These are phyloP conservation scores for Bombus cullumanus DNA, from an alignment of 1,140 invertebrate genomes.

Conservation along the genomic window DNA sequence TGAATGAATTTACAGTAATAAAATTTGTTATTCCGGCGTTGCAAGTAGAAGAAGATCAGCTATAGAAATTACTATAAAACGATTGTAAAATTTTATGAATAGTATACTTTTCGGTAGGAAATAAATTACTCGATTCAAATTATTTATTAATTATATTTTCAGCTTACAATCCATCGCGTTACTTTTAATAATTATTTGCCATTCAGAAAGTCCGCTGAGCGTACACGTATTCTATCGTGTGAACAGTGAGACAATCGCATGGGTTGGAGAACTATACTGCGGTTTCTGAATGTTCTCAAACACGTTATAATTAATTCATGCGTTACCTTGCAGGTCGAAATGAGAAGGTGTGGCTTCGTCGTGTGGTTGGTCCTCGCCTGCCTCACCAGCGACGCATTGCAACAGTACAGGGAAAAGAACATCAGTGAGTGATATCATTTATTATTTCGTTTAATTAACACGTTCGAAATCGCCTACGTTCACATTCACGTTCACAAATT, in stretches of 20 bases:
- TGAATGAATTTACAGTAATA: no score
- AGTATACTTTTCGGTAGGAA: neutral
- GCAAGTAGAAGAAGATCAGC: neutral
- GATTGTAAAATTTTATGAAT: neutral
- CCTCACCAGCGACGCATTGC: constrained; percentile 52
- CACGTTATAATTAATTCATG: neutral
- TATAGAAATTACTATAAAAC: neutral
- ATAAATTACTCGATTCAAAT: neutral
- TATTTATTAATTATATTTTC: neutral
- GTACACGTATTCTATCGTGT: neutral
- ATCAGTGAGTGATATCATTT: constrained; percentile 67
- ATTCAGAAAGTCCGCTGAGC: neutral
- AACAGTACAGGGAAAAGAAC: constrained; percentile 73
- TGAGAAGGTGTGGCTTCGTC: constrained; percentile 60
- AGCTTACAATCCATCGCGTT: no score
- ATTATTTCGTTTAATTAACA: neutral
- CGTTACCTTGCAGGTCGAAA: constrained; percentile 58
- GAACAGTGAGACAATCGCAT: neutral
- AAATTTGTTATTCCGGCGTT: neutral
- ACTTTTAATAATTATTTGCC: neutral
- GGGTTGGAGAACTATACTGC: neutral
- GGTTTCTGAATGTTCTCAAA: neutral
- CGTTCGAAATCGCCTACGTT: no score
- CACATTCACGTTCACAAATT: neutral
- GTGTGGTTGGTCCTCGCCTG: constrained; percentile 59